These are phyloP conservation scores for Gavialis gangeticus DNA, from an alignment of 2,113 vertebrate genomes.

Conservation along the genomic window DNA sequence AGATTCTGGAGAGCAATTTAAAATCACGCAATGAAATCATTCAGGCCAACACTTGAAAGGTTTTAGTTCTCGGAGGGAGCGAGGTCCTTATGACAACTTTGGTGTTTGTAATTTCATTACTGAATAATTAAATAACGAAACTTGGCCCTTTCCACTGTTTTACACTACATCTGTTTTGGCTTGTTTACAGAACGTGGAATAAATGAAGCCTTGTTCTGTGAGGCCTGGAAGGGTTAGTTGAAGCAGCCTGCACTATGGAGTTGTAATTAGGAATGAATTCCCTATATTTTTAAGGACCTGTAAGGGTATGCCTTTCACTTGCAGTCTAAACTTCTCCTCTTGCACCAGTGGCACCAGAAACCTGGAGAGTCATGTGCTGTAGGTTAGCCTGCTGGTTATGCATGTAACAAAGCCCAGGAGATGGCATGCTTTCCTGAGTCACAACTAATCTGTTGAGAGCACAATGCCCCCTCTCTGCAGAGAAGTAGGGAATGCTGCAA, in stretches of 20 bases:
- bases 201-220: conserved; percentile 48
- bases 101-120: conserved; percentile 51
- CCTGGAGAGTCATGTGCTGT: not conserved
- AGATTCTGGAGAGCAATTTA: not conserved
- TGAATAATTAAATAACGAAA: conserved; percentile 63
- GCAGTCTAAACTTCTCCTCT: not conserved
- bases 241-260: not conserved
- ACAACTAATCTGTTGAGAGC: not conserved
- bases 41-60: conserved; percentile 40
- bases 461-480: not conserved
- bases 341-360: fast-evolving
- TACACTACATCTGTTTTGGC: conserved; percentile 52
- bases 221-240: not conserved
- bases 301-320: not conserved
- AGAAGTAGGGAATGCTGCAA: not conserved
- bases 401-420: not conserved
- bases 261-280: not conserved
- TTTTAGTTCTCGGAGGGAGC: conserved; percentile 47
- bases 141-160: conserved; percentile 53
- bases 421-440: not conserved
- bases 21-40: conserved; percentile 36
- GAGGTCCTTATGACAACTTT: conserved; percentile 48
- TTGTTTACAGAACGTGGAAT: conserved; percentile 36
- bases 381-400: not conserved
- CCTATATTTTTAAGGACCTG: not conserved